Evolutionary conservation across 2,888 invertebrate genomes (phyloP), one percentile per base, ranked within the genome.

Genomic region (Harpalus rufipes): DNA sequence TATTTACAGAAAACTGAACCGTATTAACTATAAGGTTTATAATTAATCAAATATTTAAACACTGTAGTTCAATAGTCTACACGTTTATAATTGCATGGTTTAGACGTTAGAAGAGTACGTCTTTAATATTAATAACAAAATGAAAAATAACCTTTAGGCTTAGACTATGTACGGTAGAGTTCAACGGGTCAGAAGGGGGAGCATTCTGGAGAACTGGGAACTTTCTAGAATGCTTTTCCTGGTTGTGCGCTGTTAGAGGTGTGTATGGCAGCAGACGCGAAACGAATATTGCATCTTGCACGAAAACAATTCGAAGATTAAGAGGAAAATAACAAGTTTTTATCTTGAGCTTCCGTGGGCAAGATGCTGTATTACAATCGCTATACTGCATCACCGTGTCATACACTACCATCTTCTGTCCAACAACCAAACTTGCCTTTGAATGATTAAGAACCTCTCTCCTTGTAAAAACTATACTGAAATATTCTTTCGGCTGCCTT

Each of bases 301-400:
- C 76, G 39, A 25, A 16, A 32, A 5, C 16, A 63, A 14, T 25
- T 0, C 14, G 65, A 18, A 84, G 78, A 16, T 89, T 90, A 90
- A 90, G 90, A 90, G 89, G 86, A 90, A 91, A 91, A 32, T 91
- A 91, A 91, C 90, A 90, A 10, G 12, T 12, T 8, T 51, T 10
- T 90, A 90, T 90, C 90, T 88, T 90, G 90, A 87, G 89, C 86
- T 85, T 58, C 10, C 41, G 7, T 41, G 81, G 16, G 81, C 63
- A 81, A 14, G 18, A 25, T 51, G n/a, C 63, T 63, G 81, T 81
- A 44, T 80, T 61, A 59, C 41, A 61, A 41, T 5, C n/a, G 10
- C n/a, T 1, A 10, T 4, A 32, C n/a, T 58, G 16, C 85, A 85
- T 85, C 85, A 85, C 85, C 85, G 85, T 85, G 41, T 80, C 85